Percentiles rank a stretch among this genome's conserved stretches.
These are phyloP conservation scores for Cephus rjabovi DNA, from an alignment of 2,888 invertebrate genomes.

Conservation along the genomic window DNA sequence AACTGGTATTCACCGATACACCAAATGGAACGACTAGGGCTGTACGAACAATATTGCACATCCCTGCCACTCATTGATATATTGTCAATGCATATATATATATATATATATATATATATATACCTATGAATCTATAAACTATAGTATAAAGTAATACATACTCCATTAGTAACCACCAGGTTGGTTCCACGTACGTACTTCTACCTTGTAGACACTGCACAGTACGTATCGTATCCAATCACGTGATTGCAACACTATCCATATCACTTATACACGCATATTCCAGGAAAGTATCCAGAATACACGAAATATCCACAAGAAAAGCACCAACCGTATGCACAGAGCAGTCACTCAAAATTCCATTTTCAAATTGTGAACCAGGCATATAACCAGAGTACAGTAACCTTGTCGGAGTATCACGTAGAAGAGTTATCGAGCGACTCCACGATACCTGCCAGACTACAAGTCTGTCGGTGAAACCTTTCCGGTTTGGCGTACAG, in stretches of 20 bases:
- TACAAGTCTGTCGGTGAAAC: not conserved
- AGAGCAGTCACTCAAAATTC: not conserved
- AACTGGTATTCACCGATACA: not conserved
- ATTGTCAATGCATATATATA: too few relatives aligned
- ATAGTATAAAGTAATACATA: not conserved
- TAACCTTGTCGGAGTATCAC: not conserved
- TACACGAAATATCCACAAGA: not conserved
- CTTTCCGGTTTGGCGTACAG: not conserved
- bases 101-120: too few relatives aligned
- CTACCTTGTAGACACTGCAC: not conserved
- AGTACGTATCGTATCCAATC: not conserved
- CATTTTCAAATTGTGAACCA: not conserved
- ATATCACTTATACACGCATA: not conserved
- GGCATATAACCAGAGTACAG: not conserved
- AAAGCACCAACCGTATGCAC: not conserved
- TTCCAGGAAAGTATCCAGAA: not conserved
- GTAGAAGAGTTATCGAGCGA: not conserved
- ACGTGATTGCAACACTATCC: not conserved
- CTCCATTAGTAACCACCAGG: not conserved
- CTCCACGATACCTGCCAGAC: too few relatives aligned
- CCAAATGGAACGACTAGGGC: not conserved
- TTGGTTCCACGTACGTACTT: not conserved
- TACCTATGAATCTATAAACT: not conserved
- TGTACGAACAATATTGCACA: not conserved
- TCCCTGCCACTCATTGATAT: not conserved